phyloP scores from a whole-genome alignment of 92 coral and sea anemone species.

The Desmophyllum pertusum region DNA sequence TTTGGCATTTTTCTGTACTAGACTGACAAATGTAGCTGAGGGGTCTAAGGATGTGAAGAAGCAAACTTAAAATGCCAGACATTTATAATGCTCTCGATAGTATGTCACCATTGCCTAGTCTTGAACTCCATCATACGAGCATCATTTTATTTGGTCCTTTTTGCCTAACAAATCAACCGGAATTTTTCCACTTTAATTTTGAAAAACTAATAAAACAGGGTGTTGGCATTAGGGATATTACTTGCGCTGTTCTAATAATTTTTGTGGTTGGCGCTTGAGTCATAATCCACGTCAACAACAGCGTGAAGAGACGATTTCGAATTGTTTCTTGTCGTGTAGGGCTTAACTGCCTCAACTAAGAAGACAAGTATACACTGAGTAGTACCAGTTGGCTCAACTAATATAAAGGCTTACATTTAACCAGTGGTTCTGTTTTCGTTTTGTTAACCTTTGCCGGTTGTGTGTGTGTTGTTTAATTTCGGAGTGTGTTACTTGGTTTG shows the following conservation, averaged over 20 bases:
- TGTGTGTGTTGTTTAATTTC: constrained; percentile 22
- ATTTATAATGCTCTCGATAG: neutral
- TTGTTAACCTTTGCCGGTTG: constrained; percentile 24
- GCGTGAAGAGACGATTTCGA: constrained; percentile 4
- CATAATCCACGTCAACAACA: constrained; percentile 6
- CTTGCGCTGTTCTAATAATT: neutral
- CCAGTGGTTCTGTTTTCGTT: constrained; percentile 13
- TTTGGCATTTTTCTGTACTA: neutral
- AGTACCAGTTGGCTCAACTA: neutral
- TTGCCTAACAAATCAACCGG: neutral
- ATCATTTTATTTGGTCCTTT: neutral
- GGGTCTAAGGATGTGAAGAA: neutral
- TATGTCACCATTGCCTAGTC: neutral
- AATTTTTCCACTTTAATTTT: neutral
- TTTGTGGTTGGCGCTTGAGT: neutral
- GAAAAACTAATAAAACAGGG: neutral
- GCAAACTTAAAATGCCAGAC: neutral
- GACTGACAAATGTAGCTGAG: neutral
- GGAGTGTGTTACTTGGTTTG: neutral
- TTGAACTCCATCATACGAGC: neutral
- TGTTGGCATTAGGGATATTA: constrained; percentile 2
- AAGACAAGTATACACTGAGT: neutral
- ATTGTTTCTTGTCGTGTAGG: neutral
- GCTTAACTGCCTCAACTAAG: neutral
- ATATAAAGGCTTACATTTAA: constrained; percentile 7